A percentile compares a stretch with the other conserved stretches of the same genome.
phyloP scores from a whole-genome alignment of 2,113 vertebrate species.

The Bubo bubo region DNA sequence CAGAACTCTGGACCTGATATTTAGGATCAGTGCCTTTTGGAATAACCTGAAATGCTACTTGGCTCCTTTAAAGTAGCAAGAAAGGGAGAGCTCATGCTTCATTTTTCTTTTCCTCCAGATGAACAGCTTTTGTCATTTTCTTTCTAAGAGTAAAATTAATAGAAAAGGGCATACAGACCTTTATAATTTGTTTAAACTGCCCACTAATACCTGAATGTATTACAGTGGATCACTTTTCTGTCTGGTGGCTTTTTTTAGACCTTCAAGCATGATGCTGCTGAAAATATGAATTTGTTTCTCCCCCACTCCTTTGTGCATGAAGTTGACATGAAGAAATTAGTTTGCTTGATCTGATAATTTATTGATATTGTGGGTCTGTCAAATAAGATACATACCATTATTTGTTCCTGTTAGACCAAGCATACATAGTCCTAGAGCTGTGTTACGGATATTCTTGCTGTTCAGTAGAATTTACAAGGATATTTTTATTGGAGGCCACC shows the following conservation, averaged over 20 bases:
- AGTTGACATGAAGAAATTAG: neutral
- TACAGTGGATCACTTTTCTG: neutral
- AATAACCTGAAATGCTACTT: neutral
- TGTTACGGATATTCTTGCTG: neutral
- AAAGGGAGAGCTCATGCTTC: neutral
- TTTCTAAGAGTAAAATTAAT: neutral
- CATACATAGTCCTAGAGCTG: neutral
- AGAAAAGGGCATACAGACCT: neutral
- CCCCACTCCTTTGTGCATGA: neutral
- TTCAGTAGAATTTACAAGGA: neutral
- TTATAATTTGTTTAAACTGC: neutral
- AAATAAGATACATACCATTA: neutral
- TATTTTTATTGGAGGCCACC: neutral
- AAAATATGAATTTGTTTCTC: neutral
- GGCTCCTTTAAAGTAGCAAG: neutral
- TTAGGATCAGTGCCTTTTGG: neutral
- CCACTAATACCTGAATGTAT: neutral
- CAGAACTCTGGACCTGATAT: neutral
- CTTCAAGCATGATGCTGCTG: neutral
- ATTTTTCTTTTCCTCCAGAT: neutral
- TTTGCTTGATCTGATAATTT: neutral
- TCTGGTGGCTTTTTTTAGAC: neutral
- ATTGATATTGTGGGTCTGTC: neutral
- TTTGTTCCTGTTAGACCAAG: neutral
- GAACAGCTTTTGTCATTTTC: neutral